Evolutionary conservation across 2,797 vertebrate species (phyloP).

Genomic region (Mastacembelus armatus): DNA sequence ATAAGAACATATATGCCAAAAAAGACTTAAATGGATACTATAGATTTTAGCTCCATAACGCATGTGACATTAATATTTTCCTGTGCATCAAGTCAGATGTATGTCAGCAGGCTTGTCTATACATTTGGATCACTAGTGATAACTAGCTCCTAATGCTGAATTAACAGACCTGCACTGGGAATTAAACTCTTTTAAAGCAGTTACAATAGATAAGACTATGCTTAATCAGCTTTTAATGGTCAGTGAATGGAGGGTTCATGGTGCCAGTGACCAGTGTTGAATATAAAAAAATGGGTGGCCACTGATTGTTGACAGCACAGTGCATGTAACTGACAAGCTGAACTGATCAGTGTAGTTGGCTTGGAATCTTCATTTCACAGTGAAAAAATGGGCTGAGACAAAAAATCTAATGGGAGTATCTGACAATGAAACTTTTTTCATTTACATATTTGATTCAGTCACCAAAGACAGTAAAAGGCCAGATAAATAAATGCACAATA

Average conservation of each 20-base stretch:
- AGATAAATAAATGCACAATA: not conserved
- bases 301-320: constrained; percentile 6
- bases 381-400: not conserved
- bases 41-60: not conserved
- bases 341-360: constrained; percentile 31
- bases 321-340: constrained; percentile 4
- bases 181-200: constrained; percentile 9
- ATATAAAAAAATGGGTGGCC: constrained; percentile 20
- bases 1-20: not conserved
- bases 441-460: not conserved
- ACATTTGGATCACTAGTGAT: not conserved
- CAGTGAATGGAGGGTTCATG: constrained; percentile 25
- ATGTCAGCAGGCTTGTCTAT: not conserved
- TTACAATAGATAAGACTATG: constrained; percentile 9
- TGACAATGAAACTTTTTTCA: not conserved
- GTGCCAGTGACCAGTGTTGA: constrained; percentile 6
- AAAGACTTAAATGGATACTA: not conserved
- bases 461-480: not conserved
- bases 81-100: not conserved
- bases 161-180: constrained; percentile 6
- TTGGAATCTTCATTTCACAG: constrained; percentile 28
- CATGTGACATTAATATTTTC: not conserved
- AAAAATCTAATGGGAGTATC: not conserved
- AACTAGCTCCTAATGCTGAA: not conserved
- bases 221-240: constrained; percentile 19